phyloP scores from a whole-genome alignment of 2,888 invertebrate species.

The Phrixothrix hirtus region DNA sequence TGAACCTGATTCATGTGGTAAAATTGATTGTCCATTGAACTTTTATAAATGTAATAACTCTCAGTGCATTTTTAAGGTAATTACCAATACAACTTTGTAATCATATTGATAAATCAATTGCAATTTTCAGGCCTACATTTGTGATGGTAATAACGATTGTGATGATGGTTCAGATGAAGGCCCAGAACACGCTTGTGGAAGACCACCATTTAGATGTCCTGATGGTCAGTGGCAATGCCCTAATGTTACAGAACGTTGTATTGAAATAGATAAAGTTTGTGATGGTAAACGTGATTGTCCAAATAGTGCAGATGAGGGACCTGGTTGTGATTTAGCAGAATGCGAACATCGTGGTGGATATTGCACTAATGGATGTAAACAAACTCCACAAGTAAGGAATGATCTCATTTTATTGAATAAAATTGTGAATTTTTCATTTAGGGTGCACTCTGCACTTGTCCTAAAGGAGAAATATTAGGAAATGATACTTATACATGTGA shows the following conservation, averaged over 20 bases:
- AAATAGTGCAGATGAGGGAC: conserved; percentile 91
- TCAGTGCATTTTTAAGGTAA: conserved; percentile 79
- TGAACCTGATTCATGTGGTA: conserved; percentile 81
- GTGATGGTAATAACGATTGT: conserved; percentile 93
- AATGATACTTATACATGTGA: conserved; percentile 70
- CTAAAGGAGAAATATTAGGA: conserved; percentile 79
- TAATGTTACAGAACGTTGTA: conserved; percentile 76
- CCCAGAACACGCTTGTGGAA: conserved; percentile 75
- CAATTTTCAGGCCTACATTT: conserved; percentile 73
- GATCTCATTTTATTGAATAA: conserved; percentile 13
- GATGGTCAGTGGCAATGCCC: conserved; percentile 87
- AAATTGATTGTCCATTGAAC: conserved; percentile 73
- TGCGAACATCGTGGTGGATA: conserved; percentile 74
- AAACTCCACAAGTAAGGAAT: conserved; percentile 67
- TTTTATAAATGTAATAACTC: conserved; percentile 85
- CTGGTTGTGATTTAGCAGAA: conserved; percentile 82
- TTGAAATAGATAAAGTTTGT: conserved; percentile 87
- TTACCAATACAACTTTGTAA: no score
- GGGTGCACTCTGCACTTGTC: conserved; percentile 91
- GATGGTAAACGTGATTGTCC: conserved; percentile 89
- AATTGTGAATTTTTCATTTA: conserved; percentile 29
- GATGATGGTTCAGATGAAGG: conserved; percentile 91
- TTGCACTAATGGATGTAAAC: conserved; percentile 83
- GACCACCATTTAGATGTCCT: conserved; percentile 77
- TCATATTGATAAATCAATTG: no score